Evolutionary conservation across 2,797 vertebrate genomes (phyloP), one percentile per base, ranked within the genome.

Genomic region (Varecia variegata): DNA sequence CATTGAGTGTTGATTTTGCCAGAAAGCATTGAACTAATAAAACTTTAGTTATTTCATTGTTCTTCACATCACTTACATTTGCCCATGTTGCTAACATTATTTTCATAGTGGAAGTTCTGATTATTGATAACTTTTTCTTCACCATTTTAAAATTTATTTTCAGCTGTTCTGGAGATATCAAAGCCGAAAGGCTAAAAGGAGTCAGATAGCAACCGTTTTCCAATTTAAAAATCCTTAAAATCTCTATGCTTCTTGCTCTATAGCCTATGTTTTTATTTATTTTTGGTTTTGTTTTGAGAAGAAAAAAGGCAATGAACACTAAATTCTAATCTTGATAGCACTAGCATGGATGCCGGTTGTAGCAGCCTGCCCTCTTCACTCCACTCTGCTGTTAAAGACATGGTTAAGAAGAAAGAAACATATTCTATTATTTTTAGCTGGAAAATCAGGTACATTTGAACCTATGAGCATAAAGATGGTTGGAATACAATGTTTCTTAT

Each of bases 101-200:
- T 81, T 88, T 93, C 83, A 52, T 25, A 81, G 20, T 71, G 17
- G 45, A n/a, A 88, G 21, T 73, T 85, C n/a, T 70, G 50, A 68
- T 88, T 40, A 45, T 12, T 87, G 56, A 38, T 74, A 40, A 47
- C 3, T 30, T 35, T 70, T 91, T 12, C 38, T 2, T 74, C 68
- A 74, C 25, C 47, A 47, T 43, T 43, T 21, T 56, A 88, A 93
- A 88, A 1, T 90, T 73, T 20, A 40, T 76, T 88, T 95, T 65
- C 23, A 40, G 23, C 32, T 52, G 6, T 30, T 88, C 30, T 77
- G 60, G 23, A 67, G 38, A 67, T 58, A 45, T 7, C 25, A 60
- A 50, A 95, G 17, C 2, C 18, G 60, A 81, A 94, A 47, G 27
- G 4, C 35, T 65, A 40, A 7, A 54, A 67, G 62, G 25, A 74